These are phyloP conservation scores for Oceanodroma leucorhoa DNA, from an alignment of 2,797 vertebrate species.

Conservation along the genomic window DNA sequence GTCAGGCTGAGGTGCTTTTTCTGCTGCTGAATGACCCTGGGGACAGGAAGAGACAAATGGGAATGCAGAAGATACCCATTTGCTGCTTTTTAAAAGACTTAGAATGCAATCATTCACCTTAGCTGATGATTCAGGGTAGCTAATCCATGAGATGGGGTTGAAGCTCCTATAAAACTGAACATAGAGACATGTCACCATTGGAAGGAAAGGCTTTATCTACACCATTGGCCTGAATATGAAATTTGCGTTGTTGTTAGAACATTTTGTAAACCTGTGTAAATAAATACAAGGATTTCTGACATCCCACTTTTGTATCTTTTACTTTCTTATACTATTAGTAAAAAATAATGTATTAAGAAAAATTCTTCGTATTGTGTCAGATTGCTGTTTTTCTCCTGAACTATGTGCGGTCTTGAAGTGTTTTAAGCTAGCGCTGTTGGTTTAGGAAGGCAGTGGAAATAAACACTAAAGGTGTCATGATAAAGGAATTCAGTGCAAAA, in stretches of 20 bases:
- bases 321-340: not conserved
- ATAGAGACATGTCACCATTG: not conserved
- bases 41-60: not conserved
- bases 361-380: not conserved
- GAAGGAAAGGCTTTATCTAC: not conserved
- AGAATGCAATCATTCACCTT: not conserved
- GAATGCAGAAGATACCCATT: not conserved
- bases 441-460: conserved; percentile 19
- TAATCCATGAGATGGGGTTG: not conserved
- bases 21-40: not conserved
- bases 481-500: not conserved
- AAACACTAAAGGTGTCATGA: not conserved
- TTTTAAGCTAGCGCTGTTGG: not conserved
- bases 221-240: not conserved
- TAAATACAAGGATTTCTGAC: not conserved
- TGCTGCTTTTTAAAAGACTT: not conserved
- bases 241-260: not conserved
- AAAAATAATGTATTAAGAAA: not conserved
- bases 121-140: not conserved
- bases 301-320: not conserved
- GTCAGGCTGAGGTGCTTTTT: not conserved
- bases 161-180: not conserved
- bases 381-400: not conserved
- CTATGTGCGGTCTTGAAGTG: not conserved
- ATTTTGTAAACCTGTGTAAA: not conserved